These are phyloP conservation scores for Pseudochirops corinnae DNA, from an alignment of 2,797 vertebrate genomes.

Conservation along the genomic window DNA sequence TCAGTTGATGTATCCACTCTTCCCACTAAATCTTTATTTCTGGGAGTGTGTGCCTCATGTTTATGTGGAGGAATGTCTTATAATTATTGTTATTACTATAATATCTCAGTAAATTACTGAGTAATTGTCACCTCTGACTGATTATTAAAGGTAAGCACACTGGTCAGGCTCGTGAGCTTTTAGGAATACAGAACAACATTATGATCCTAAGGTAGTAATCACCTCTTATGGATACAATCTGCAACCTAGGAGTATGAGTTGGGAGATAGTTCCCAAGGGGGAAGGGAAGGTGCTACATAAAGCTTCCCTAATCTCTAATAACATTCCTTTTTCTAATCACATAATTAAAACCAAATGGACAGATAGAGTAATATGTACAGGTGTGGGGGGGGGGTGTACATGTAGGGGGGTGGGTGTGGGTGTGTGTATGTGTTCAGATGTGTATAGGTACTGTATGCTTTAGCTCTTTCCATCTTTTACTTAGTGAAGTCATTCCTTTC, in stretches of 20 bases:
- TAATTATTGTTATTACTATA: background rate
- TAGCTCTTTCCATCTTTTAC: background rate
- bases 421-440: background rate
- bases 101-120: background rate
- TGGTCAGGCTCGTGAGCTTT: background rate
- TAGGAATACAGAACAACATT: background rate
- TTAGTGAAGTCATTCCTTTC: conserved; percentile 53
- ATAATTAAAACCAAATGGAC: background rate
- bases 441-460: background rate
- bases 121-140: background rate
- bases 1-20: background rate
- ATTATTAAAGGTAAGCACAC: background rate
- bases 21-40: background rate
- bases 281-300: background rate
- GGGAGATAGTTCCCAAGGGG: background rate
- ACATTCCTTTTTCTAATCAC: background rate
- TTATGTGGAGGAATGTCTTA: background rate
- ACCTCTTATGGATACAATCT: background rate
- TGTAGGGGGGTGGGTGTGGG: background rate
- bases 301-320: background rate
- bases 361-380: background rate
- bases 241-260: background rate
- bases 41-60: background rate
- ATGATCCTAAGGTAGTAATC: background rate
- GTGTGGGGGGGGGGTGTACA: background rate